Conservation (phyloP, 2,888 invertebrate species). For the Standfussiana lucernea region DNA sequence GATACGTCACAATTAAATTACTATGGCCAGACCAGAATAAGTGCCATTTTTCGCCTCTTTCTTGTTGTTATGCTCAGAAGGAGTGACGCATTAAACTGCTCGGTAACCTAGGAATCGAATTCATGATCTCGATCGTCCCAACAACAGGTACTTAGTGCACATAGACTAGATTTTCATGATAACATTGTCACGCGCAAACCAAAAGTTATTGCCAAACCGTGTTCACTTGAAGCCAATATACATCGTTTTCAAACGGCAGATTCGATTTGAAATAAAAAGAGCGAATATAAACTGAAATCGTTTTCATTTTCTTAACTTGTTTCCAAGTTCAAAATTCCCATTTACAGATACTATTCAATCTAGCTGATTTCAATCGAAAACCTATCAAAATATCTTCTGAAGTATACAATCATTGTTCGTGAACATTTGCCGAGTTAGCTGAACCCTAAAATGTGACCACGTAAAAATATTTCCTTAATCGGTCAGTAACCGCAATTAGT, state of each 20-base stretch:
- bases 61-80: not conserved
- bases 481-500: constrained; percentile 50
- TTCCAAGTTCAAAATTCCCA: constrained; percentile 38
- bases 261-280: constrained; percentile 46
- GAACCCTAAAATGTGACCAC: constrained; percentile 27
- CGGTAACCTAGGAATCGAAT: not conserved
- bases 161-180: constrained; percentile 13
- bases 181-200: constrained; percentile 40
- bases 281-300: constrained; percentile 37
- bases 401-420: constrained; percentile 24
- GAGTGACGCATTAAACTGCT: not conserved
- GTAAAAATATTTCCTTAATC: constrained; percentile 43
- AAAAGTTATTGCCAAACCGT: constrained; percentile 43
- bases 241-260: constrained; percentile 36
- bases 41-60: not conserved
- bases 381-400: constrained; percentile 18
- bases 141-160: constrained; percentile 3
- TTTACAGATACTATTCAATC: constrained; percentile 31
- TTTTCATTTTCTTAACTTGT: constrained; percentile 32
- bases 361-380: constrained; percentile 28
- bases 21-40: not conserved
- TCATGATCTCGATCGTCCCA: not conserved
- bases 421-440: constrained; percentile 14
- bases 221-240: constrained; percentile 42
- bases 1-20: not conserved